Percentiles rank a stretch among this genome's conserved stretches.
These are phyloP conservation scores for Fulica atra DNA, from an alignment of 2,113 vertebrate genomes.

Conservation along the genomic window DNA sequence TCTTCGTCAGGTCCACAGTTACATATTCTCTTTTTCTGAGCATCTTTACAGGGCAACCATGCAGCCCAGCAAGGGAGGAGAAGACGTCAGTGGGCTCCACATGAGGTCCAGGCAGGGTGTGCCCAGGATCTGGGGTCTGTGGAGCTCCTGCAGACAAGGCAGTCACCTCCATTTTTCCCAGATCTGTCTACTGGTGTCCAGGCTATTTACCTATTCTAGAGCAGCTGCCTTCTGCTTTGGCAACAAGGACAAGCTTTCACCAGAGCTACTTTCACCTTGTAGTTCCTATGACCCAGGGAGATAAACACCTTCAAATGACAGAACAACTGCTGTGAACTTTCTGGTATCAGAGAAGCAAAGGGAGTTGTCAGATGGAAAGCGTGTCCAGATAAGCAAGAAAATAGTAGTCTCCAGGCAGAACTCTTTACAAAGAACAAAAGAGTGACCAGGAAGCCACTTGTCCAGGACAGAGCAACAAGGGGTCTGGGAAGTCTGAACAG, in stretches of 20 bases:
- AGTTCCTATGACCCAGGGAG: not conserved
- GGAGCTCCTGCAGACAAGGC: not conserved
- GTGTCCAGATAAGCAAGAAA: not conserved
- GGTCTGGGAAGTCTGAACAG: not conserved
- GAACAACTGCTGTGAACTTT: not conserved
- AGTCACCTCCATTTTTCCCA: not conserved
- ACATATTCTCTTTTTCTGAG: not conserved
- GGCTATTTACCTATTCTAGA: not conserved
- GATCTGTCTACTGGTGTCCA: not conserved
- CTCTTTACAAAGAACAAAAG: not conserved
- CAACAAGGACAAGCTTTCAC: not conserved
- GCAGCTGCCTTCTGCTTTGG: not conserved
- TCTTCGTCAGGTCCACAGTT: not conserved
- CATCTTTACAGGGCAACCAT: not conserved
- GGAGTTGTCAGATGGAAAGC: not conserved
- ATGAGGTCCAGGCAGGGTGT: not conserved
- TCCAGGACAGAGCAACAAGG: not conserved
- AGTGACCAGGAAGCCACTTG: not conserved
- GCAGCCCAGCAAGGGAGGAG: not conserved
- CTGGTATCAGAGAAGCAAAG: accelerated
- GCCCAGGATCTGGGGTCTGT: not conserved
- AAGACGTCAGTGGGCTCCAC: not conserved
- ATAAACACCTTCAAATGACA: not conserved
- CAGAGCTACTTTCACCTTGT: not conserved
- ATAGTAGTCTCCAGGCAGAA: not conserved